Base-by-base conservation (phyloP, 2,888 invertebrate species). In the Slavum lentiscoides region DNA sequence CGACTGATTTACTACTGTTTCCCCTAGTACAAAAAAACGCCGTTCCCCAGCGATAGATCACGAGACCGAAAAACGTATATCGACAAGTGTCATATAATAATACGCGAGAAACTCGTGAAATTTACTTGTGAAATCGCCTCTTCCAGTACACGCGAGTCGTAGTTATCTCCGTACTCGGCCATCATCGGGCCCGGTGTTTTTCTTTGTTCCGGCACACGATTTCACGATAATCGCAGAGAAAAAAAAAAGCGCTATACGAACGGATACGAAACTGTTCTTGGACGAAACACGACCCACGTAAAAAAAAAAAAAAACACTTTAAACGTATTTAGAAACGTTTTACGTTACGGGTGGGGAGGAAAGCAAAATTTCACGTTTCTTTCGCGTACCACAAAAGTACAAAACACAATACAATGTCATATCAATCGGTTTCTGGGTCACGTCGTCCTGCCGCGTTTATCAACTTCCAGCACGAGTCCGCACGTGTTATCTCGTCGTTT, bases 91-190 rank as follows among this genome's bases (percentile, higher is more conserved):
- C 4, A 43, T 43, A 43, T 9, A 5, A 9, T 9, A 43, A 6
- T 43, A 9, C 2, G 49, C 2, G 11, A 39, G 53, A 37, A 17
- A 74, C n/a, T 30, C 23, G 0, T 59, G 30, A 30, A 39, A 64
- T 49, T 62, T 64, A 74, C 74, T 74, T 74, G 74, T 30, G 64
- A 62, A 37, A 74, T 64, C 0, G 74, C 62, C 5, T 74, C 74
- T 62, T 74, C 74, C n/a, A 74, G 53, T 15, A 74, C 30, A 49
- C 23, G 49, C 0, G n/a, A 30, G 53, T 53, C n/a, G 5, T 30
- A 74, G 53, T 37, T 21, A 53, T 64, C 2, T n/a, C 30, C 23
- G 53, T 9, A 49, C 30, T 17, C 13, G n/a, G 62, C 49, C 74
- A 64, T 64, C 74, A 64, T 64, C 49, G 19, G 13, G 13, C 49